A percentile compares a stretch with the other conserved stretches of the same genome.
Conservation (phyloP, 2,888 invertebrate species). For the Coelinius sp. region DNA sequence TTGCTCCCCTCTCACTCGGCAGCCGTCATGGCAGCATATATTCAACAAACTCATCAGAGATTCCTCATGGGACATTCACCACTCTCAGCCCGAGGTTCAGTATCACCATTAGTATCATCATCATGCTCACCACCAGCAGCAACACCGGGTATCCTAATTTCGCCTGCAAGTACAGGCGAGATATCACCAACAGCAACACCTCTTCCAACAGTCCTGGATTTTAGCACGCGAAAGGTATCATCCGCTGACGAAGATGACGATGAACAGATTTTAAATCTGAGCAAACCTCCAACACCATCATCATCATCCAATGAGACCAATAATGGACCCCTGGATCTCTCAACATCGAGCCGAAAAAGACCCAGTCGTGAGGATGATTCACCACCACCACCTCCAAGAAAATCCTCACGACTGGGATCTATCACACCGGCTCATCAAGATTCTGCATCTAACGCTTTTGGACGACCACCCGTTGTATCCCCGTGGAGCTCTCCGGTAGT, state of each 20-base stretch:
- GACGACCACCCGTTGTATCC: constrained; percentile 79
- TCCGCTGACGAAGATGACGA: constrained; percentile 75
- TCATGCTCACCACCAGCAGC: constrained; percentile 77
- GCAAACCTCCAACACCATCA: constrained; percentile 77
- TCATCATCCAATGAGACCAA: constrained; percentile 72
- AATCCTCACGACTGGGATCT: constrained; percentile 74
- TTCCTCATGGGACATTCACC: constrained; percentile 78
- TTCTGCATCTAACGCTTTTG: constrained; percentile 72
- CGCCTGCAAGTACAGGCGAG: constrained; percentile 74
- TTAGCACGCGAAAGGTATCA: constrained; percentile 80
- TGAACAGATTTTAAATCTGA: constrained; percentile 81
- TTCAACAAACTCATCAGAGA: constrained; percentile 82
- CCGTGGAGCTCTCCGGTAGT: constrained; percentile 87
- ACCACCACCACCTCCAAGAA: constrained; percentile 73
- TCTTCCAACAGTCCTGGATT: constrained; percentile 80
- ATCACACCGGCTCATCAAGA: constrained; percentile 59
- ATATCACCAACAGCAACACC: constrained; percentile 66
- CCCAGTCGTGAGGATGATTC: constrained; percentile 78
- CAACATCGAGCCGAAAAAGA: constrained; percentile 82
- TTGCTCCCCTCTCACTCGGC: constrained; percentile 85
- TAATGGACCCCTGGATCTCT: constrained; percentile 85
- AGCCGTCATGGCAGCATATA: constrained; percentile 83
- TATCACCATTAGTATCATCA: constrained; percentile 80
- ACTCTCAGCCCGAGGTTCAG: constrained; percentile 72
- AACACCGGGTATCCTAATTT: constrained; percentile 73